These are phyloP conservation scores for Orchestia grillus DNA, from an alignment of 1,140 invertebrate genomes.

Conservation along the genomic window DNA sequence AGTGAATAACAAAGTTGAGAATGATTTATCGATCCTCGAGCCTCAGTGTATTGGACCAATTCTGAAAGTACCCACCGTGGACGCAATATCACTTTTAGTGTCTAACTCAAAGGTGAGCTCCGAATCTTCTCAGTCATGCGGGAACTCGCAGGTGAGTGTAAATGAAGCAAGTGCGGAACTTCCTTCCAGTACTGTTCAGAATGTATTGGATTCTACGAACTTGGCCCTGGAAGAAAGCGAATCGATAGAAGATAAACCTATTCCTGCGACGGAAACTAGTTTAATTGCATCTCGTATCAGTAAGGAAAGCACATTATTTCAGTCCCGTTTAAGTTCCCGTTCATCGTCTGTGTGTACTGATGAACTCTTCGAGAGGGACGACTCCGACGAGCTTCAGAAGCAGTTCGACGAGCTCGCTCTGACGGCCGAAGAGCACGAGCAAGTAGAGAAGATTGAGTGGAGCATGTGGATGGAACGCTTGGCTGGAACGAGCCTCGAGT, in stretches of 20 bases:
- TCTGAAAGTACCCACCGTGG: not conserved
- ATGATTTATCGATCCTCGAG: not conserved
- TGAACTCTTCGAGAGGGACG: conserved; percentile 24
- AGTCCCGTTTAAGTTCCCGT: not conserved
- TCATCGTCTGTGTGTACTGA: conserved; percentile 40
- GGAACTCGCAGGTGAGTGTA: not conserved
- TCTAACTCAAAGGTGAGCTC: not conserved
- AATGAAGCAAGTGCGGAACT: not conserved
- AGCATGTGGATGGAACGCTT: conserved; percentile 48
- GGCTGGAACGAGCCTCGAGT: conserved; percentile 18
- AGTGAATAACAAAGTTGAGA: not conserved
- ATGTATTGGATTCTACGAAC: not conserved
- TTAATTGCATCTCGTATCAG: not conserved
- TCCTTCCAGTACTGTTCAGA: not conserved
- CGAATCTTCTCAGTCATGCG: not conserved
- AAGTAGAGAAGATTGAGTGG: conserved; percentile 36
- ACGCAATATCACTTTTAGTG: not conserved
- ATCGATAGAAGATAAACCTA: conserved; percentile 2
- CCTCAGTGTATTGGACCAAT: not conserved
- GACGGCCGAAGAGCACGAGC: not conserved
- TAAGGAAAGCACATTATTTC: not conserved
- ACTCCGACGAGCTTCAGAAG: not conserved
- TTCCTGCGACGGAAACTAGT: not conserved
- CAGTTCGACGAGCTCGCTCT: conserved; percentile 27
- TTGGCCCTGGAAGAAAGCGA: not conserved